phyloP scores from a whole-genome alignment of 2,797 vertebrate species.

The Phyllotis vaccarum region DNA sequence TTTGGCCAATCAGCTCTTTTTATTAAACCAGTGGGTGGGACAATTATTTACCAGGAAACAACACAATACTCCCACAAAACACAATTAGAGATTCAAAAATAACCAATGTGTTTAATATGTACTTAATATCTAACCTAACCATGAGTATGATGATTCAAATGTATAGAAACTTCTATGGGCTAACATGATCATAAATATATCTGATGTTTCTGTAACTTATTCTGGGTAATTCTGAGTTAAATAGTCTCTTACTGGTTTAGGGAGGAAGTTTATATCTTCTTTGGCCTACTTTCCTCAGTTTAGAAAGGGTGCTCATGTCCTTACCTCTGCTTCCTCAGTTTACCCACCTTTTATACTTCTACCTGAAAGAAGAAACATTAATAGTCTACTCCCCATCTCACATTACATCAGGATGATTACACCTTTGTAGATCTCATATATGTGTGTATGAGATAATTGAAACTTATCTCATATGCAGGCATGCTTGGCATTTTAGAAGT shows the following conservation, averaged over 20 bases:
- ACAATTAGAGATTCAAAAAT: slow-evolving; percentile 19
- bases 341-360: not conserved
- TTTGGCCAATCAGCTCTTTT: too few relatives aligned
- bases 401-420: not conserved
- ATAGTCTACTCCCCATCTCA: not conserved
- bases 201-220: not conserved
- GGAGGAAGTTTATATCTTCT: not conserved
- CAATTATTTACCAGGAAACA: too few relatives aligned
- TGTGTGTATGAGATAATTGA: too few relatives aligned
- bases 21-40: too few relatives aligned
- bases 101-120: not conserved
- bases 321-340: not conserved
- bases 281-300: not conserved
- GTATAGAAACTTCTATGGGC: not conserved
- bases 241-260: not conserved
- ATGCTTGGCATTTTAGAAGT: not conserved
- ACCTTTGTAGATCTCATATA: not conserved
- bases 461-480: not conserved
- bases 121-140: not conserved
- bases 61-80: too few relatives aligned
- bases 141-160: not conserved
- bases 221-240: not conserved
- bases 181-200: slow-evolving; percentile 17
- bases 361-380: not conserved
- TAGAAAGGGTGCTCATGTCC: not conserved